Evolutionary conservation across 1,140 invertebrate genomes (phyloP).

Genomic region (Danaus melanippus): DNA sequence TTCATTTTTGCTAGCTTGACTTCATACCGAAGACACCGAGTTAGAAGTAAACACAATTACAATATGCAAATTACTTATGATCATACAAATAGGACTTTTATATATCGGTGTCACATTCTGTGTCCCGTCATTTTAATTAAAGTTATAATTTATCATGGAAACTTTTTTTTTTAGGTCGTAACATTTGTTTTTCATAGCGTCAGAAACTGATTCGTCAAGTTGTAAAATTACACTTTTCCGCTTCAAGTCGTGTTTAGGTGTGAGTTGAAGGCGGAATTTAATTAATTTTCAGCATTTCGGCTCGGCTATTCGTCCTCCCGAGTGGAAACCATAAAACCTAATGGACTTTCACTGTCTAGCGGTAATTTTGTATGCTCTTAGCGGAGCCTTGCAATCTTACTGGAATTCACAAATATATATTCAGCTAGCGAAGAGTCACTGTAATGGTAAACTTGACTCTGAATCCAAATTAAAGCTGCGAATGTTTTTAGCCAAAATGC

Average conservation of each 20-base stretch:
- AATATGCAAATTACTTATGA: too few relatives aligned
- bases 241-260: constrained; percentile 36
- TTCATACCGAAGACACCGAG: too few relatives aligned
- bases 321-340: constrained; percentile 62
- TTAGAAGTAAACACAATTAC: too few relatives aligned
- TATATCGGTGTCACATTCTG: too few relatives aligned
- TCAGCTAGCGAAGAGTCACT: constrained; percentile 18
- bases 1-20: not conserved
- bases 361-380: constrained; percentile 55
- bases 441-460: constrained; percentile 17
- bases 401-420: constrained; percentile 39
- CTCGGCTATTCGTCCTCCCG: constrained; percentile 45
- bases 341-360: constrained; percentile 66
- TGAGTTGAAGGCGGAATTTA: constrained; percentile 46
- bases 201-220: constrained; percentile 12
- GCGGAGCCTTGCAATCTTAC: constrained; percentile 42
- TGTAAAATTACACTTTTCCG: constrained; percentile 21
- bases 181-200: not conserved
- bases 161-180: too few relatives aligned
- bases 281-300: constrained; percentile 59
- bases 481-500: not conserved
- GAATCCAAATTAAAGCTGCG: constrained; percentile 9
- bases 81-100: too few relatives aligned
- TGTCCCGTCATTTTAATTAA: too few relatives aligned
- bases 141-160: too few relatives aligned